phyloP scores from a whole-genome alignment of 2,797 vertebrate species.

The Syngnathus acus region DNA sequence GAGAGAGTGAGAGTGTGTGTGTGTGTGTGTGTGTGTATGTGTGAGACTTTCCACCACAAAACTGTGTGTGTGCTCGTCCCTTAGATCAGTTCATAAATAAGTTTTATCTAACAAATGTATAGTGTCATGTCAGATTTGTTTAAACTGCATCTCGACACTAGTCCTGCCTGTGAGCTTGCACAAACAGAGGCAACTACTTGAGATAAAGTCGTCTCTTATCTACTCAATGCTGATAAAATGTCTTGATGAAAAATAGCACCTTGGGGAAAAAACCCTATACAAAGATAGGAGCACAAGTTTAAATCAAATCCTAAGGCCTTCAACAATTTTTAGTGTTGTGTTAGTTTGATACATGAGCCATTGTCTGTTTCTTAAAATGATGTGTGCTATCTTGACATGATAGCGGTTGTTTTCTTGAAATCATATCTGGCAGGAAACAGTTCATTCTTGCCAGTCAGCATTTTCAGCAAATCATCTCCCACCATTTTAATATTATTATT shows the following conservation, averaged over 20 bases:
- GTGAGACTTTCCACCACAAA: neutral
- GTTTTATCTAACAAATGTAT: constrained; percentile 1
- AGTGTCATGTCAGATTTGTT: neutral
- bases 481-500: neutral
- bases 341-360: neutral
- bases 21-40: no score
- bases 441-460: neutral
- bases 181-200: neutral
- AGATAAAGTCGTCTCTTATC: neutral
- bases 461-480: no score
- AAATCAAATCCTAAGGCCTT: neutral
- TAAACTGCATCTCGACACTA: neutral
- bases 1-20: no score
- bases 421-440: neutral
- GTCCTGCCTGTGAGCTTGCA: neutral
- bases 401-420: neutral
- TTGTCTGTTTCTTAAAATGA: neutral
- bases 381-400: neutral
- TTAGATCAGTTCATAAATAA: neutral
- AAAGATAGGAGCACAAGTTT: neutral
- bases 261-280: neutral
- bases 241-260: neutral
- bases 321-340: neutral
- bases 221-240: neutral
- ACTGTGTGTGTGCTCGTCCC: neutral